Evolutionary conservation across 2,797 vertebrate genomes (phyloP).

Genomic region (Lindbergichthys nudifrons): DNA sequence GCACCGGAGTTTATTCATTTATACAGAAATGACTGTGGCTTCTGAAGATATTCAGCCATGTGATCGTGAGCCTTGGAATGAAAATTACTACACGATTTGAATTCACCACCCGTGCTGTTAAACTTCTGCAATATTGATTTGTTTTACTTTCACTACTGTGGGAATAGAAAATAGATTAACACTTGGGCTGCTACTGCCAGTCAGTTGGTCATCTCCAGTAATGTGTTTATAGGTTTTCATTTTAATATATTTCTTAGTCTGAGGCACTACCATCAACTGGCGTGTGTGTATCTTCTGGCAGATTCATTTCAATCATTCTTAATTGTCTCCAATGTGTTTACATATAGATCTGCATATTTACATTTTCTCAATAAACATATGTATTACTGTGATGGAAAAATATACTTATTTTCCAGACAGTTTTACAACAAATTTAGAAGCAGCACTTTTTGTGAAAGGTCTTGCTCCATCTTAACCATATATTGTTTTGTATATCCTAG

Average conservation of each 20-base stretch:
- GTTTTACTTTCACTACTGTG: slow-evolving; percentile 29
- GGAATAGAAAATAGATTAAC: slow-evolving; percentile 38
- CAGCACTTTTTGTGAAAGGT: not conserved
- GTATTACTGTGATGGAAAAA: slow-evolving; percentile 42
- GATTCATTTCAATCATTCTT: slow-evolving; percentile 26
- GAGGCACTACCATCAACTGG: not conserved
- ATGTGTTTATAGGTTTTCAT: slow-evolving; percentile 7
- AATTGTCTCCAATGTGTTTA: slow-evolving; percentile 11
- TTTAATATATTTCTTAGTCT: slow-evolving; percentile 14
- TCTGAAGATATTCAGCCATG: slow-evolving; percentile 16
- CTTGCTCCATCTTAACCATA: slow-evolving; percentile 7
- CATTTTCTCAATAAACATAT: slow-evolving; percentile 36
- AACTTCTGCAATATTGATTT: slow-evolving; percentile 33
- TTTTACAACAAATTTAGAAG: slow-evolving; percentile 28
- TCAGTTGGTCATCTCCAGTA: slow-evolving; percentile 13
- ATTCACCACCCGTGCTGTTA: slow-evolving; percentile 26
- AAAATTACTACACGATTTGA: slow-evolving; percentile 30
- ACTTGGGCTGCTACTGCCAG: slow-evolving; percentile 15
- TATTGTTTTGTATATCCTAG: slow-evolving; percentile 28
- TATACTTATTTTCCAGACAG: slow-evolving; percentile 34
- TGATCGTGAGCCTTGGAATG: slow-evolving; percentile 15
- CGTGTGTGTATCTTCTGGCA: slow-evolving; percentile 28
- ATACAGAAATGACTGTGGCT: slow-evolving; percentile 20
- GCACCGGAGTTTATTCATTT: slow-evolving; percentile 56
- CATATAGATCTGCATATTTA: slow-evolving; percentile 51